Conservation (phyloP, 1,140 invertebrate genomes). For the Lordiphosa stackelbergi region DNA sequence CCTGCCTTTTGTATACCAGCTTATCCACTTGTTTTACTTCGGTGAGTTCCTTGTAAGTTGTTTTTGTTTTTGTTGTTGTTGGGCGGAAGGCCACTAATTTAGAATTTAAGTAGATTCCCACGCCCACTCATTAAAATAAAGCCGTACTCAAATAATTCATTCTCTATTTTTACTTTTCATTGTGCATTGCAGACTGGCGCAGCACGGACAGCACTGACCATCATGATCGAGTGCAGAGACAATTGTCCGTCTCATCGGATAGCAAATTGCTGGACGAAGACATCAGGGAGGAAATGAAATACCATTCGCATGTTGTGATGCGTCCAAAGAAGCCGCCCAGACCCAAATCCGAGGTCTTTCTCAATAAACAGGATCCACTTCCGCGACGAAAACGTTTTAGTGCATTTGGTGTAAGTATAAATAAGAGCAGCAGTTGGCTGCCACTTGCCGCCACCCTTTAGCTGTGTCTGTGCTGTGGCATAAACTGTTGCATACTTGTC, state of each 20-base stretch:
- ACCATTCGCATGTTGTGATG: slow-evolving; percentile 86
- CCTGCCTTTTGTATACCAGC: slow-evolving; percentile 14
- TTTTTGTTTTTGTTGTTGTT: slow-evolving; percentile 18
- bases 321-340: slow-evolving; percentile 91
- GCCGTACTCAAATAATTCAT: slow-evolving; percentile 27
- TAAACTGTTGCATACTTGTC: slow-evolving; percentile 43
- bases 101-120: slow-evolving; percentile 45
- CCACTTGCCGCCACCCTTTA: background rate
- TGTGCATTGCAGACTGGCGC: slow-evolving; percentile 82
- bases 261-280: slow-evolving; percentile 92
- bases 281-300: slow-evolving; percentile 84
- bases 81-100: slow-evolving; percentile 47
- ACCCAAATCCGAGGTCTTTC: slow-evolving; percentile 92
- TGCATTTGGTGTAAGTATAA: slow-evolving; percentile 90
- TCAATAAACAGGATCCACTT: slow-evolving; percentile 82
- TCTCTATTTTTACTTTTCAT: slow-evolving; percentile 14
- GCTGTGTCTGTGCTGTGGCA: background rate
- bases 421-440: background rate
- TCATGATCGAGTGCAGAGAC: slow-evolving; percentile 89
- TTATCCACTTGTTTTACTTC: slow-evolving; percentile 51
- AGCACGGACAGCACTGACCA: slow-evolving; percentile 83
- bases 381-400: slow-evolving; percentile 90
- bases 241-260: slow-evolving; percentile 93
- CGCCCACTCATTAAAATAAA: slow-evolving; percentile 2
- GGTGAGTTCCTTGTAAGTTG: slow-evolving; percentile 13